Base-by-base conservation (phyloP, 2,113 vertebrate species). In the Corydoras sp. region DNA sequence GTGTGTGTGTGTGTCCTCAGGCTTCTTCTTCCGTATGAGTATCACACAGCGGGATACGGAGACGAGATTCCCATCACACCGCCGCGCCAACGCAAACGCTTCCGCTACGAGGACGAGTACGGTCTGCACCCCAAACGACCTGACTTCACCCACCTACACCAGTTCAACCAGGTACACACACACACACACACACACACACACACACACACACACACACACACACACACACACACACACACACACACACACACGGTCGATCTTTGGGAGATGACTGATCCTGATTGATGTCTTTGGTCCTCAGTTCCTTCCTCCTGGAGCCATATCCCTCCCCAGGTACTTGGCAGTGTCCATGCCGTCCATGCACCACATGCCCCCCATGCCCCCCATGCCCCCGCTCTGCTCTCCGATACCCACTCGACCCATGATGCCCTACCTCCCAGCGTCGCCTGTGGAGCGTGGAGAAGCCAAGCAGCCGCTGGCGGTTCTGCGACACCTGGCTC, bases 11-110 rank as follows among this genome's bases (percentile, higher is more conserved):
- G 29, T 64, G 11, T 68, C 11, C 59, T 0, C 62, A 91, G 90
- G 76, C 75, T 91, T 10, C 84, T 91, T 9, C 82, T 91, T 58
- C 82, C 87, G 0, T 91, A 83, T 0, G 90, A 91, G 66, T 89
- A 85, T 63, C 82, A 90, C n/a, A 0, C 82, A 13, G 87, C 76
- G 55, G 89, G 90, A 55, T 79, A 76, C 9, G 69, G 73, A 24
- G 71, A 85, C 9, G 4, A 81, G 2, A 69, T 86, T 10, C 84
- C 54, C 6, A 13, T 69, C 14, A 3, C 82, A 10, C 77, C 79
- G 2, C 80, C 73, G 0, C 79, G 76, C 15, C 78, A 76, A 31
- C 69, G 76, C 1, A 90, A 85, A 50, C 76, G 77, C 6, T 79
- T 76, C 24, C 80, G 43, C 32, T 68, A 76, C 18, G 81, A 87